A percentile compares a stretch with the other conserved stretches of the same genome.
These are phyloP conservation scores for Sphaerophoria rueppellii DNA, from an alignment of 2,888 invertebrate genomes.

Conservation along the genomic window DNA sequence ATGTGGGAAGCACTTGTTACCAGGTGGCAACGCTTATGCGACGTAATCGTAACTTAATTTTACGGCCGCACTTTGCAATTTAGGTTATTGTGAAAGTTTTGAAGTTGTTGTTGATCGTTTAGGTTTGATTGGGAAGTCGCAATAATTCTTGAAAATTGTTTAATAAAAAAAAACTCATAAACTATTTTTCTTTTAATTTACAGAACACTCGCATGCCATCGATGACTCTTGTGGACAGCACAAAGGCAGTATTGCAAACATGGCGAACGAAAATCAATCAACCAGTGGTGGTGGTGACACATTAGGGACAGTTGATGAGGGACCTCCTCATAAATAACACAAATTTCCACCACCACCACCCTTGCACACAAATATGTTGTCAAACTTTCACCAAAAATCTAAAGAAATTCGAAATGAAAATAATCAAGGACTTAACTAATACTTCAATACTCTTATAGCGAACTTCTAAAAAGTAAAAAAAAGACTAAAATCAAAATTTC, in stretches of 20 bases:
- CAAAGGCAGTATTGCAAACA: slow-evolving; percentile 84
- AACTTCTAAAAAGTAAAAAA: slow-evolving; percentile 8
- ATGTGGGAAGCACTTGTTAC: slow-evolving; percentile 58
- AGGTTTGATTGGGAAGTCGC: too few relatives aligned
- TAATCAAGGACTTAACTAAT: slow-evolving; percentile 31
- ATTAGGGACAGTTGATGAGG: slow-evolving; percentile 78
- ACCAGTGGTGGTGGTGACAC: slow-evolving; percentile 76
- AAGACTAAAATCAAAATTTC: slow-evolving; percentile 22
- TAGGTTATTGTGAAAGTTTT: slow-evolving; percentile 25
- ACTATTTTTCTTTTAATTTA: slow-evolving; percentile 23
- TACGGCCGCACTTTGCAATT: slow-evolving; percentile 55
- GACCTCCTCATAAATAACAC: slow-evolving; percentile 80
- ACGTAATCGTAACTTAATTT: slow-evolving; percentile 51
- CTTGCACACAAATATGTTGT: slow-evolving; percentile 26
- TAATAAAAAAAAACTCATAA: too few relatives aligned
- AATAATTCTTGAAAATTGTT: neutral
- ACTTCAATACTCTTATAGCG: slow-evolving; percentile 37
- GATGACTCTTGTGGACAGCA: slow-evolving; percentile 73
- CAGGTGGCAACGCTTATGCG: slow-evolving; percentile 26
- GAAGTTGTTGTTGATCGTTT: neutral
- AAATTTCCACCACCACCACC: slow-evolving; percentile 73
- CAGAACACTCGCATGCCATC: slow-evolving; percentile 50
- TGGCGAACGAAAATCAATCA: slow-evolving; percentile 81
- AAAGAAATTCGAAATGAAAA: slow-evolving; percentile 25
- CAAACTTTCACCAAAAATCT: slow-evolving; percentile 32